Evolutionary conservation across 2,113 vertebrate species (phyloP).

Genomic region (Peromyscus polionotus): DNA sequence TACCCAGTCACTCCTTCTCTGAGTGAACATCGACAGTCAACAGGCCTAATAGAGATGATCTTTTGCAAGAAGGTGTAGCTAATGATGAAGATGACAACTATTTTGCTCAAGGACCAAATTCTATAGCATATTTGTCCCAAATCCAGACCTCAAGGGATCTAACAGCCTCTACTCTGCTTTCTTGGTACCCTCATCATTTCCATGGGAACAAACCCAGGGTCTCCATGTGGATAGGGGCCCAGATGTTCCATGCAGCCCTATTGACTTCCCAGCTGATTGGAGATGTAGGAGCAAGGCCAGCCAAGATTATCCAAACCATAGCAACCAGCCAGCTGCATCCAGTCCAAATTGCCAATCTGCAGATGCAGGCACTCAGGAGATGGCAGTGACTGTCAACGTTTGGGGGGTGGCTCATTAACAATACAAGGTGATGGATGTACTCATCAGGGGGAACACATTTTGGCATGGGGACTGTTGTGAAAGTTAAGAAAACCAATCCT

Average conservation of each 20-base stretch:
- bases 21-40: background rate
- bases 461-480: background rate
- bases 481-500: background rate
- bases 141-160: background rate
- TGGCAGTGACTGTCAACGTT: background rate
- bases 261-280: background rate
- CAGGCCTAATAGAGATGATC: background rate
- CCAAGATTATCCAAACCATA: background rate
- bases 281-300: background rate
- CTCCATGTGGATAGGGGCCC: background rate
- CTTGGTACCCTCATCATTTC: background rate
- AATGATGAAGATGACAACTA: background rate
- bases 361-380: conserved; percentile 3
- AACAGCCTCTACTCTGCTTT: background rate
- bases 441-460: background rate
- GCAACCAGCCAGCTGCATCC: background rate
- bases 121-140: background rate
- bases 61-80: background rate
- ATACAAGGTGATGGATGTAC: background rate
- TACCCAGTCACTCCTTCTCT: no score
- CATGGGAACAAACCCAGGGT: background rate
- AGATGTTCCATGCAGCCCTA: background rate
- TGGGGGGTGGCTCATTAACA: background rate
- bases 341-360: background rate
- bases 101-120: background rate